Conservation (phyloP, 2,113 vertebrate genomes). For the Herpetotheres cachinnans region DNA sequence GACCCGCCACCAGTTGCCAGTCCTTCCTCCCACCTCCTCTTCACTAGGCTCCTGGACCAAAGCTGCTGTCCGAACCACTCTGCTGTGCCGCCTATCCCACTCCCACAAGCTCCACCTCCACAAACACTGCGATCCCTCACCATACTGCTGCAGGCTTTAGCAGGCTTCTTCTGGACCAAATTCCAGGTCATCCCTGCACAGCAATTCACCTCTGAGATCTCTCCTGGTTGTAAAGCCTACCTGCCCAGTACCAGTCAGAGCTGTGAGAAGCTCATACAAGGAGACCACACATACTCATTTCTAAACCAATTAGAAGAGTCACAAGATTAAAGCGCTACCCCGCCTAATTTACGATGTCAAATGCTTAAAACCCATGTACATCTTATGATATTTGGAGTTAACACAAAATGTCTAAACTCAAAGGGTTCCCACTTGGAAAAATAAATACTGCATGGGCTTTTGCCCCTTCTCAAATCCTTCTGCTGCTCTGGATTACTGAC, state of each 20-base stretch:
- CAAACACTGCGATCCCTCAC: rapidly evolving
- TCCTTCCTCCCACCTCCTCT: neutral
- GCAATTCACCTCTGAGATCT: neutral
- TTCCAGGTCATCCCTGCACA: neutral
- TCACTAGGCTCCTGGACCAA: neutral
- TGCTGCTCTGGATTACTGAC: neutral
- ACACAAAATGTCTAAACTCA: neutral
- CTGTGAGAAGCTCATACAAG: neutral
- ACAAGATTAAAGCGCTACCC: neutral
- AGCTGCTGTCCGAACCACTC: neutral
- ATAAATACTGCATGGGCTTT: neutral
- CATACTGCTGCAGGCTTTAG: neutral
- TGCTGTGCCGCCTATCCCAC: neutral
- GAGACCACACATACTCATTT: neutral
- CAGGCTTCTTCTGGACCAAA: neutral
- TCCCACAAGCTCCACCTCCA: neutral
- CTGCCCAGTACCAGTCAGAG: neutral
- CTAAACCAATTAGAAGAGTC: neutral
- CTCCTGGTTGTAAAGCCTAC: neutral
- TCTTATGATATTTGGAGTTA: rapidly evolving
- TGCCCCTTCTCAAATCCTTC: neutral
- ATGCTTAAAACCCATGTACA: neutral
- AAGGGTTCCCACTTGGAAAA: neutral
- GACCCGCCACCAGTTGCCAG: neutral
- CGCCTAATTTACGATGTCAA: neutral